phyloP scores from a whole-genome alignment of 2,797 vertebrate genomes.

The Odontamblyopus rebecca region DNA sequence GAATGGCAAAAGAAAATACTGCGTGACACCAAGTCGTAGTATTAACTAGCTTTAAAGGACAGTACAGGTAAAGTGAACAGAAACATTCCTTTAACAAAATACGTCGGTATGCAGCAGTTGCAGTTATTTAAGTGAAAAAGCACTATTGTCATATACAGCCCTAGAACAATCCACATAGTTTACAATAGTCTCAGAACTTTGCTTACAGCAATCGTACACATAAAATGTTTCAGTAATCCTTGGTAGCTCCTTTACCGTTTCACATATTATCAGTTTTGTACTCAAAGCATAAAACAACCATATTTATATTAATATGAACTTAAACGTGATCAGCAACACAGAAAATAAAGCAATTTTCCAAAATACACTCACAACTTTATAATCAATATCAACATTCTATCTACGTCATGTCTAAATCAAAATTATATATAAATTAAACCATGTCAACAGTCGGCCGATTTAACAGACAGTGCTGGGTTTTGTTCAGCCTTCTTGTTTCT shows the following conservation, averaged over 20 bases:
- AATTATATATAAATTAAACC: constrained; percentile 29
- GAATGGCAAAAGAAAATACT: constrained; percentile 71
- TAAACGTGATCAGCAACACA: constrained; percentile 49
- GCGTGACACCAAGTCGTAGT: constrained; percentile 62
- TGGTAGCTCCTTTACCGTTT: constrained; percentile 22
- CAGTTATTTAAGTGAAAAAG: constrained; percentile 29
- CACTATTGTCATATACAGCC: constrained; percentile 40
- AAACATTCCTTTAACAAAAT: constrained; percentile 40
- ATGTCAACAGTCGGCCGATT: constrained; percentile 48
- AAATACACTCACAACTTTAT: constrained; percentile 37
- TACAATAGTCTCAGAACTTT: constrained; percentile 25
- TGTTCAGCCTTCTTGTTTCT: constrained; percentile 49
- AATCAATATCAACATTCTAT: constrained; percentile 45
- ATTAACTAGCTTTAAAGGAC: constrained; percentile 55
- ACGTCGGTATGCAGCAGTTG: constrained; percentile 44
- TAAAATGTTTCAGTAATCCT: constrained; percentile 4
- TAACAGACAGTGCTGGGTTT: constrained; percentile 42
- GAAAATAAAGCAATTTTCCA: constrained; percentile 47
- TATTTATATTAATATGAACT: constrained; percentile 19
- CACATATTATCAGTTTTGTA: constrained; percentile 41
- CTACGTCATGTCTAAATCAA: constrained; percentile 34
- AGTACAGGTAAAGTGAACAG: constrained; percentile 50
- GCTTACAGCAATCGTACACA: constrained; percentile 48
- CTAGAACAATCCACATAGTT: constrained; percentile 36
- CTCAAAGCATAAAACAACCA: constrained; percentile 45